These are phyloP conservation scores for Microctonus aethiopoides DNA, from an alignment of 2,888 invertebrate genomes.

Conservation along the genomic window DNA sequence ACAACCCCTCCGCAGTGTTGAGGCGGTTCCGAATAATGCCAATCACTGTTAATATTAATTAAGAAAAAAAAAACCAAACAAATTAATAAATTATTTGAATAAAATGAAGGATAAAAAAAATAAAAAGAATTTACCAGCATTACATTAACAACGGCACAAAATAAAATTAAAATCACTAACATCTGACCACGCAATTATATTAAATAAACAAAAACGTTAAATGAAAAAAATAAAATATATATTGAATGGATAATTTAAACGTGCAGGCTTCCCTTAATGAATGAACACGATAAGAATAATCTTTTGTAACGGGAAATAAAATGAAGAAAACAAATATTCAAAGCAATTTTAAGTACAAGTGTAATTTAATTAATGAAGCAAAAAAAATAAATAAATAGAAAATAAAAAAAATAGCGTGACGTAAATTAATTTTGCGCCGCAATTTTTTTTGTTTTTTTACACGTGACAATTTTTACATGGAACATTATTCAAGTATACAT, in stretches of 20 bases:
- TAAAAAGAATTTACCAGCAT: neutral
- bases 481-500: neutral
- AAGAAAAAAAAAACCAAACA: neutral
- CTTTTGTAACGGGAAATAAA: conserved; percentile 3
- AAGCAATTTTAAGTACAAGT: neutral
- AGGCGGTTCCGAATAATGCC: conserved; percentile 31
- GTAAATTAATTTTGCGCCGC: conserved; percentile 24
- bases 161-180: neutral
- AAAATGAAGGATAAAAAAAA: neutral
- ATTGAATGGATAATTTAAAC: neutral
- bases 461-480: neutral
- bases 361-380: neutral
- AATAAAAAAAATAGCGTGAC: conserved; percentile 36
- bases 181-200: neutral
- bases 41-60: conserved; percentile 11
- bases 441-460: neutral
- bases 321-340: conserved; percentile 10
- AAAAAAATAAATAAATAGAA: conserved; percentile 22
- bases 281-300: neutral
- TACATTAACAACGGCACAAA: neutral
- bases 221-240: neutral
- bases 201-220: neutral
- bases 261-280: neutral
- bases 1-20: conserved; percentile 38
- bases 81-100: neutral